Evolutionary conservation across 92 coral and sea anemone genomes (phyloP).

Genomic region (Epizoanthus illoricatus): DNA sequence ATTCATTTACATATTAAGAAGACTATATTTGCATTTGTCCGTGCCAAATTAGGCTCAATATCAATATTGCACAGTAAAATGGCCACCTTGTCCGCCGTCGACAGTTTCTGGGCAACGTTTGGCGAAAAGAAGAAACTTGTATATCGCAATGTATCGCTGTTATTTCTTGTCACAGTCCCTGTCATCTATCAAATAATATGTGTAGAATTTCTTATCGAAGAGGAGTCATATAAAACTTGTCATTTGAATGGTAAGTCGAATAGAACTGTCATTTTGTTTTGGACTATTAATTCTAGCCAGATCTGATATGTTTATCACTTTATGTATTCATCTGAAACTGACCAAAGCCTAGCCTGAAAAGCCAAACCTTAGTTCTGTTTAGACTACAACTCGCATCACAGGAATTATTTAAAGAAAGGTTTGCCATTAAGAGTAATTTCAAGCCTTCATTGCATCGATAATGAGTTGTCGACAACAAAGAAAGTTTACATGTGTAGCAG

Average conservation of each 20-base stretch:
- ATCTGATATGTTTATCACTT: not conserved
- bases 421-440: too few relatives aligned
- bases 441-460: too few relatives aligned
- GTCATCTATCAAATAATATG: constrained; percentile 69
- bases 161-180: constrained; percentile 60
- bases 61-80: constrained; percentile 33
- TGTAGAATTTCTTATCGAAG: constrained; percentile 66
- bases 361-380: not conserved
- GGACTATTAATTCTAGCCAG: too few relatives aligned
- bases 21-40: constrained; percentile 22
- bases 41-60: not conserved
- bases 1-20: constrained; percentile 29
- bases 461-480: too few relatives aligned
- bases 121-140: constrained; percentile 49
- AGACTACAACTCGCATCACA: too few relatives aligned
- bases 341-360: not conserved
- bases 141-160: constrained; percentile 54
- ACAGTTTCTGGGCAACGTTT: constrained; percentile 72
- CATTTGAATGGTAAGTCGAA: constrained; percentile 56
- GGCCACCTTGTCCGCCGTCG: constrained; percentile 57
- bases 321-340: too few relatives aligned
- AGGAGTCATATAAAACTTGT: constrained; percentile 48
- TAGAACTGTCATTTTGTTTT: not conserved
- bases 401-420: too few relatives aligned
- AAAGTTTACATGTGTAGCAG: too few relatives aligned